These are phyloP conservation scores for Channa maculata DNA, from an alignment of 2,113 vertebrate genomes.

Conservation along the genomic window DNA sequence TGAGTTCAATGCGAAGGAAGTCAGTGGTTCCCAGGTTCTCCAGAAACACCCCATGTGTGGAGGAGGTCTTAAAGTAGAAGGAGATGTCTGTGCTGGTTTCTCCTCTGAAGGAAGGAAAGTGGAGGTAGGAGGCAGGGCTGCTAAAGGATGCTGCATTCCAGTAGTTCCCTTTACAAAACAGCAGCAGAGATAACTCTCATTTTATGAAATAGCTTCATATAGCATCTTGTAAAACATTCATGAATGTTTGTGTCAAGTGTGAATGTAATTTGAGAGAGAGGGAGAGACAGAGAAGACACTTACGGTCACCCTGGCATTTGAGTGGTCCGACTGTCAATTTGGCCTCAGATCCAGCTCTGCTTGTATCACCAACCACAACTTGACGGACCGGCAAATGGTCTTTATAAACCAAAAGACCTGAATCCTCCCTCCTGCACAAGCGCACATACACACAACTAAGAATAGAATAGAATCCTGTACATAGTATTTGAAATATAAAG, in stretches of 20 bases:
- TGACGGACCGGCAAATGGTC: conserved; percentile 94
- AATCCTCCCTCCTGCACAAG: conserved; percentile 89
- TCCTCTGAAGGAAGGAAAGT: conserved; percentile 92
- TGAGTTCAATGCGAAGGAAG: conserved; percentile 93
- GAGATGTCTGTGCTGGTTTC: conserved; percentile 95
- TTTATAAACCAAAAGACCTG: conserved; percentile 93
- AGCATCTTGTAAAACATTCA: too few species aligned
- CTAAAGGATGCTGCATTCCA: conserved; percentile 95
- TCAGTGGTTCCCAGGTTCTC: conserved; percentile 91
- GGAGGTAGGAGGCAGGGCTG: conserved; percentile 91
- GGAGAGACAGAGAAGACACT: conserved; percentile 65
- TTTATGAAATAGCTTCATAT: not conserved
- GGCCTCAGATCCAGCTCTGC: conserved; percentile 92
- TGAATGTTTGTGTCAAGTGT: not conserved
- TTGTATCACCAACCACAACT: conserved; percentile 90
- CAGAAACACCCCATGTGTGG: conserved; percentile 91
- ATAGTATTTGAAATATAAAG: too few species aligned
- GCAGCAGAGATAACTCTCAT: not conserved
- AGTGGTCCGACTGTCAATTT: conserved; percentile 92
- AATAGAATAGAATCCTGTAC: too few species aligned
- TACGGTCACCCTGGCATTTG: conserved; percentile 93
- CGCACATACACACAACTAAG: not conserved
- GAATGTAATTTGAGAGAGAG: not conserved
- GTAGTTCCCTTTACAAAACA: conserved; percentile 85
- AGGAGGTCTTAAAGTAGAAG: conserved; percentile 97